Evolutionary conservation across 2,888 invertebrate species (phyloP).

Genomic region (Oxycera nigricornis): DNA sequence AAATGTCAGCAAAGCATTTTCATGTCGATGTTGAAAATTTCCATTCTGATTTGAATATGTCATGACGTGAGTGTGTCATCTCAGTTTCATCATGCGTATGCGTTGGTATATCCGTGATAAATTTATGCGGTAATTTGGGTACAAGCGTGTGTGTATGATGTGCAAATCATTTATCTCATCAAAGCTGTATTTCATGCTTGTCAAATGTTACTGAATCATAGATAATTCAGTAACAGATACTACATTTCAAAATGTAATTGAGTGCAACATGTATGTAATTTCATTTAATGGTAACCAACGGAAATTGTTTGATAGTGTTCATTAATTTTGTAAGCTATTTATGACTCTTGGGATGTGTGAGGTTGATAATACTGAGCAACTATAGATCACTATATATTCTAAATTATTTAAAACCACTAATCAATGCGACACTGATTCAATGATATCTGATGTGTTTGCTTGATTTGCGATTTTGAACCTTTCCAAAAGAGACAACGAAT

Average conservation of each 20-base stretch:
- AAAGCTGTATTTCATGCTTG: background rate
- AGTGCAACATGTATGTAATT: background rate
- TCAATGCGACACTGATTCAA: too few species aligned
- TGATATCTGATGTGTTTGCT: too few species aligned
- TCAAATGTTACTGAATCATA: constrained; percentile 7
- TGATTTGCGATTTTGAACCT: too few species aligned
- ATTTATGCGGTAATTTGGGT: background rate
- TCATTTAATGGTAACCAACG: background rate
- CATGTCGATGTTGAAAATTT: background rate
- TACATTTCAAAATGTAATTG: constrained; percentile 9
- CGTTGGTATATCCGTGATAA: background rate
- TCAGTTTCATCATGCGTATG: too few species aligned
- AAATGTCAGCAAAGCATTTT: background rate
- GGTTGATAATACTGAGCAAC: too few species aligned
- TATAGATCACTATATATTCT: too few species aligned
- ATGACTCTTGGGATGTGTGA: too few species aligned
- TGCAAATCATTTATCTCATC: background rate
- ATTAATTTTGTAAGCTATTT: too few species aligned
- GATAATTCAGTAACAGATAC: constrained; percentile 18
- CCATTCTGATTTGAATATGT: constrained; percentile 8
- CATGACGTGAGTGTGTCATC: background rate
- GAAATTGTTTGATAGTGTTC: too few species aligned
- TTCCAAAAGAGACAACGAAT: too few species aligned
- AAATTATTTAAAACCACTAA: too few species aligned
- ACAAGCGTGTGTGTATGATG: background rate